Percentiles rank a stretch among this genome's conserved stretches.
Evolutionary conservation across 2,888 invertebrate genomes (phyloP).

Genomic region (Cerastis rubricosa): DNA sequence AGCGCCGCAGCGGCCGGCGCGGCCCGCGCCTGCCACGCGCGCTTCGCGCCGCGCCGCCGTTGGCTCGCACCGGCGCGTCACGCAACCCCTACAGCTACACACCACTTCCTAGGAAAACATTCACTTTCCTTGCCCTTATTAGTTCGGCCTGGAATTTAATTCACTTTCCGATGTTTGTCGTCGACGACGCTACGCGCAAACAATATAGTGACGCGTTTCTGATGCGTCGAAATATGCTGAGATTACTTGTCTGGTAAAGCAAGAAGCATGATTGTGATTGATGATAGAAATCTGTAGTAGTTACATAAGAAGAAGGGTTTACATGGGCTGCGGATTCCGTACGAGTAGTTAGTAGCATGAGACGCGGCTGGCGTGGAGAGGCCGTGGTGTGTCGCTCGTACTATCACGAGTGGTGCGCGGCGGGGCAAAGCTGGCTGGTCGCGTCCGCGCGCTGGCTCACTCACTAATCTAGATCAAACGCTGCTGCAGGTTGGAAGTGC

Average conservation of each 20-base stretch:
- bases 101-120: slow-evolving; percentile 75
- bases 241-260: slow-evolving; percentile 28
- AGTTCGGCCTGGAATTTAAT: slow-evolving; percentile 70
- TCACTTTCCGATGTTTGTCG: slow-evolving; percentile 69
- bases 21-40: slow-evolving; percentile 73
- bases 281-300: slow-evolving; percentile 28
- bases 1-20: slow-evolving; percentile 83
- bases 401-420: slow-evolving; percentile 47
- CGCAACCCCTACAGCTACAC: slow-evolving; percentile 69
- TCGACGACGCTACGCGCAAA: slow-evolving; percentile 17
- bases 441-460: slow-evolving; percentile 42
- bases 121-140: slow-evolving; percentile 78
- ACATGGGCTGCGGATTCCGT: slow-evolving; percentile 53
- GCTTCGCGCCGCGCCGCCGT: slow-evolving; percentile 66
- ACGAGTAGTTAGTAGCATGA: slow-evolving; percentile 1
- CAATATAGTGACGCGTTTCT: not conserved
- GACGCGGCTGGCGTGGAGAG: slow-evolving; percentile 12
- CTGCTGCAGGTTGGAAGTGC: slow-evolving; percentile 57
- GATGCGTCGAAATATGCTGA: not conserved
- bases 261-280: slow-evolving; percentile 26
- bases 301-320: slow-evolving; percentile 58
- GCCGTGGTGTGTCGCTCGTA: slow-evolving; percentile 33
- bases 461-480: slow-evolving; percentile 65
- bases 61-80: slow-evolving; percentile 69
- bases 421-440: slow-evolving; percentile 53